Base-by-base conservation (phyloP, 2,888 invertebrate species). In the Malthinus seriepunctatus region DNA sequence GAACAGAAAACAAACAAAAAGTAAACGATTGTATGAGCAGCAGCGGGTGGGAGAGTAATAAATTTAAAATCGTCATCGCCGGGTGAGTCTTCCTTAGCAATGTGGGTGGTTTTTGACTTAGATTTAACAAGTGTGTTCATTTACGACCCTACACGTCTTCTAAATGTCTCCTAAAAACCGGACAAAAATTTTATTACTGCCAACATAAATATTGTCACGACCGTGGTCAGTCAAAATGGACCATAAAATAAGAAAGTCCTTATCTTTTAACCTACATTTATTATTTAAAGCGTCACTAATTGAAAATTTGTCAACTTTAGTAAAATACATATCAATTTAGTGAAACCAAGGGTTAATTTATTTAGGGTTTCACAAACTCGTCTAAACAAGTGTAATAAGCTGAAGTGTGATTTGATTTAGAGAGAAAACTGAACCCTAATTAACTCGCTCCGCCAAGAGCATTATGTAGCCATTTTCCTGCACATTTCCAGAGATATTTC, bases 41-140 rank as follows among this genome's bases (percentile, higher is more conserved):
- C 74, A 70, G 72, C 73, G 68, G 73, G 76, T 72, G 74, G 76
- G 70, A 68, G 48, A 62, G 67, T 51, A 64, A 73, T 76, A 76
- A 76, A 76, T 76, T 73, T 71, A 58, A 60, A 59, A 68, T 57
- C 71, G 69, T 71, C 72, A 70, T 71, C 74, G 73, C 70, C 71
- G 70, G 66, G 67, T 63, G 65, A 69, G 63, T 64, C 63, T 56
- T 61, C 62, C n/a, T 56, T 56, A 55, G 63, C 68, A 48, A 67
- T 60, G 70, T 70, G 69, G 71, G 69, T 70, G 71, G 69, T 64
- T 53, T 23, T 56, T 54, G 59, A 57, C 66, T 63, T 62, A 66
- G 66, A 68, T 69, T 69, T 68, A 67, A 68, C 69, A 69, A 69
- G 69, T 69, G 69, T 62, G 68, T 67, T 67, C 67, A 63, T 69